Conservation (phyloP, 2,113 vertebrate species). For the Anguilla japonica region DNA sequence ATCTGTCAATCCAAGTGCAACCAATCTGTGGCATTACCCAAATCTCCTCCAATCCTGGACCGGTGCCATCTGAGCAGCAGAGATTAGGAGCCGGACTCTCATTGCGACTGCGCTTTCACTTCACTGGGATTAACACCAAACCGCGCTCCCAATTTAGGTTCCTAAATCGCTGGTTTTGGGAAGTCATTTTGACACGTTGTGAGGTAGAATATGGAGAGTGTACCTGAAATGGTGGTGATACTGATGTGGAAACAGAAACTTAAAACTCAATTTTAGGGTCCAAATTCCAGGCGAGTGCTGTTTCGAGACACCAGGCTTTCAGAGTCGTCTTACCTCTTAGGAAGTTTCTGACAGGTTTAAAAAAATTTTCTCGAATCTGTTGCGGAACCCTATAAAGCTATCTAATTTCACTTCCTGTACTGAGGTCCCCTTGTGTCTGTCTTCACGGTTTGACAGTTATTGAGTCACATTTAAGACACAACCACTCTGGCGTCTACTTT, state of each 20-base stretch:
- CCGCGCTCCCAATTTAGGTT: neutral
- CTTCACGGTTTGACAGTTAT: neutral
- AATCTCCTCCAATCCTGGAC: neutral
- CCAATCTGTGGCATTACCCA: constrained; percentile 11
- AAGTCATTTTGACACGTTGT: neutral
- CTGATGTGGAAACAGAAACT: neutral
- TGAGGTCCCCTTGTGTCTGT: neutral
- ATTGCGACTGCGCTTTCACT: constrained; percentile 27
- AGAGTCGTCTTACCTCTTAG: neutral
- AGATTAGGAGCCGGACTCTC: constrained; percentile 34
- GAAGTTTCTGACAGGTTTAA: neutral
- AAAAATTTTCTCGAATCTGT: neutral
- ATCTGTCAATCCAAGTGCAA: constrained; percentile 25
- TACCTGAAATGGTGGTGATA: neutral
- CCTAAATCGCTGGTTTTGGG: neutral
- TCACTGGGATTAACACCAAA: constrained; percentile 28
- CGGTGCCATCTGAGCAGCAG: neutral
- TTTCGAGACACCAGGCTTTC: too few species aligned
- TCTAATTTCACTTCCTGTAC: neutral
- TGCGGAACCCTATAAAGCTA: neutral
- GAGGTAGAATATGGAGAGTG: neutral
- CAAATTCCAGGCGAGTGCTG: too few species aligned
- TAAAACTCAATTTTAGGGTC: too few species aligned
- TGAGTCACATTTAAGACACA: neutral
- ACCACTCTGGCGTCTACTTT: neutral